Conservation (phyloP, 2,888 invertebrate genomes). For the Lasioglossum lativentre region DNA sequence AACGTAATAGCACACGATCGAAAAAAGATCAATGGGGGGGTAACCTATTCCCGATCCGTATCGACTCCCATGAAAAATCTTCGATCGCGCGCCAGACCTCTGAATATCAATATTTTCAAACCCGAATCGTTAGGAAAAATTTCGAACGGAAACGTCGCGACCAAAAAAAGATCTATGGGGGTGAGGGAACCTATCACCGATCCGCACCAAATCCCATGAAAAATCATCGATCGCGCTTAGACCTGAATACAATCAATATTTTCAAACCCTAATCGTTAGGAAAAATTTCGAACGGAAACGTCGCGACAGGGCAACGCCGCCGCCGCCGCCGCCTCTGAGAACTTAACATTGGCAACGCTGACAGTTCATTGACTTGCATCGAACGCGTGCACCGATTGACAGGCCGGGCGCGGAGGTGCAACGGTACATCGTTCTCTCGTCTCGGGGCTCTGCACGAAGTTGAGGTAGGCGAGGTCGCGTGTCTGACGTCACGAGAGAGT, state of each 20-base stretch:
- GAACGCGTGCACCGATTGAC: constrained; percentile 72
- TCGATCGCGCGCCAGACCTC: no score
- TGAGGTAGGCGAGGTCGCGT: constrained; percentile 84
- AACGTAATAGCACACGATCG: no score
- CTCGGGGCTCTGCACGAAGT: constrained; percentile 75
- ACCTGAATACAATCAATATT: no score
- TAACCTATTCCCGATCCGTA: background rate
- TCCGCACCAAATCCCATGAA: no score
- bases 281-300: constrained; percentile 14
- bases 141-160: constrained; percentile 22
- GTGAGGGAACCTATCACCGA: no score
- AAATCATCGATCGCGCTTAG: no score
- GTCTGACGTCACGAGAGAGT: constrained; percentile 77
- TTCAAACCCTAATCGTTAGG: no score
- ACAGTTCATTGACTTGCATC: constrained; percentile 74
- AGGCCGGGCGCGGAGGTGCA: constrained; percentile 75
- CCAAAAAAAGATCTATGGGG: no score
- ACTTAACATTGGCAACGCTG: constrained; percentile 71
- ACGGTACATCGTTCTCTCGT: constrained; percentile 73
- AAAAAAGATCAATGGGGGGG: no score
- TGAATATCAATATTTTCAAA: background rate
- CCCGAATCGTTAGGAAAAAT: background rate
- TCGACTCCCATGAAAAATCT: background rate
- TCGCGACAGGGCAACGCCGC: constrained; percentile 6
- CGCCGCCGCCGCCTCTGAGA: background rate